Evolutionary conservation across 2,113 vertebrate species (phyloP).

Genomic region (Ctenodactylus gundi): DNA sequence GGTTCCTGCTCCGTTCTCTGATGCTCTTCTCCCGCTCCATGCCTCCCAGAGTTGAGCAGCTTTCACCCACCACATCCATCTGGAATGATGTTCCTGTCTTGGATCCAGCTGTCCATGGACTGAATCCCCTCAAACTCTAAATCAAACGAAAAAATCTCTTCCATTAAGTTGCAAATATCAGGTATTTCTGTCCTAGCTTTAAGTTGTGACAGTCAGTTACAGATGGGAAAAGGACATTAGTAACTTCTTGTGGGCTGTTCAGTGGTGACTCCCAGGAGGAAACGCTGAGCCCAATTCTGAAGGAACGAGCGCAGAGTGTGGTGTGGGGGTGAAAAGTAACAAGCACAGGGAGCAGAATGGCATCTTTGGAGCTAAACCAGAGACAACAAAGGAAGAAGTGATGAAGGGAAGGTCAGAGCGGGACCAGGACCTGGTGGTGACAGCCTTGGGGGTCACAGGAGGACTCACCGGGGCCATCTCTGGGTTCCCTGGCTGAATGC

Average conservation of each 20-base stretch:
- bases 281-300: neutral
- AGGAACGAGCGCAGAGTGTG: no score
- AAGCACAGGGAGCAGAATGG: accelerated
- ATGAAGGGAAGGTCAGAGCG: neutral
- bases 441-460: neutral
- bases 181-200: no score
- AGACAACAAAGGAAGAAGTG: neutral
- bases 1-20: no score
- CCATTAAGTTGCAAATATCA: no score
- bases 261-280: neutral
- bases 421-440: neutral
- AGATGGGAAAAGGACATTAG: neutral
- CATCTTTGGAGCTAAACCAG: no score
- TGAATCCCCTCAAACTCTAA: no score
- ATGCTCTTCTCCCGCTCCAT: no score
- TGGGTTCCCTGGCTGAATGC: neutral
- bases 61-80: no score
- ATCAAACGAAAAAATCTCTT: no score
- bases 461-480: neutral
- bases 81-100: no score
- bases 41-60: no score
- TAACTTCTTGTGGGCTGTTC: neutral
- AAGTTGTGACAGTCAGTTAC: neutral
- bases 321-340: accelerated
- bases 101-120: no score